Percentiles rank a stretch among this genome's conserved stretches.
Evolutionary conservation across 2,888 invertebrate genomes (phyloP).

Genomic region (Hemicrepidius hirtus): DNA sequence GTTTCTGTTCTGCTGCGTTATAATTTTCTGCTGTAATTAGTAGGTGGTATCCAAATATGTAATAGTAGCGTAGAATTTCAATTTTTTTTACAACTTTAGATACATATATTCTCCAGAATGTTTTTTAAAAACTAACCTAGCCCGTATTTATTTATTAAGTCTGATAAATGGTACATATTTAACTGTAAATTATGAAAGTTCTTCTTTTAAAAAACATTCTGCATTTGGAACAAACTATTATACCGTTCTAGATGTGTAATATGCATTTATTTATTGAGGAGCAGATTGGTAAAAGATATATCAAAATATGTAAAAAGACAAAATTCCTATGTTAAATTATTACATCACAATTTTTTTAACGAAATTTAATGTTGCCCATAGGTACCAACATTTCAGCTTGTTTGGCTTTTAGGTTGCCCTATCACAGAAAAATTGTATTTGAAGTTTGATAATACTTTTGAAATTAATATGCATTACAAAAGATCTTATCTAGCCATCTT

Average conservation of each 20-base stretch:
- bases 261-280: not conserved
- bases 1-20: constrained; percentile 11
- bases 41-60: constrained; percentile 14
- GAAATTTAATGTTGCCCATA: too few species aligned
- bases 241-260: not conserved
- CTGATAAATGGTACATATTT: not conserved
- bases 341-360: too few species aligned
- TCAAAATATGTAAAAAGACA: not conserved
- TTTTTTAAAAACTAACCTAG: not conserved
- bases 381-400: too few species aligned
- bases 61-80: constrained; percentile 17
- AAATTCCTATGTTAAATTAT: too few species aligned
- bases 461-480: not conserved
- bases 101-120: constrained; percentile 1
- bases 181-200: not conserved
- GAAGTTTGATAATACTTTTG: not conserved
- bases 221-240: not conserved
- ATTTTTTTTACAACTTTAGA: constrained; percentile 14
- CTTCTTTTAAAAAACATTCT: constrained; percentile 2
- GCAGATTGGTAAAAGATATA: not conserved
- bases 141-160: not conserved
- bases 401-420: too few species aligned
- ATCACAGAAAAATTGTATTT: too few species aligned
- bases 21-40: constrained; percentile 15
- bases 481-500: not conserved